Conservation (phyloP, 2,797 vertebrate species). For the Labroides dimidiatus region DNA sequence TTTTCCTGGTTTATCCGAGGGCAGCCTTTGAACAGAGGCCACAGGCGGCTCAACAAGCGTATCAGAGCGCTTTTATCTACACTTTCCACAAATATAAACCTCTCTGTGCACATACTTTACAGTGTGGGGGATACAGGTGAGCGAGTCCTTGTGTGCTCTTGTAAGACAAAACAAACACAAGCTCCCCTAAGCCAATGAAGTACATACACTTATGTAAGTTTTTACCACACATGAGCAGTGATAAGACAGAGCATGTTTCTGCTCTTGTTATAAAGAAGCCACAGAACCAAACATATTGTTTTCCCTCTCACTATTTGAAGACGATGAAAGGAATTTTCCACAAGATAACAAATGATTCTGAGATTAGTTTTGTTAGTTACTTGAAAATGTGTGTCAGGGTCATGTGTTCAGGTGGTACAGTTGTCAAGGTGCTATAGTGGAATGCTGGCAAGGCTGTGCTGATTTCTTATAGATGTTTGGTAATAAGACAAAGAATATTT, state of each 20-base stretch:
- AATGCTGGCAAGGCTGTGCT: too few species aligned
- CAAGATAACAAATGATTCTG: too few species aligned
- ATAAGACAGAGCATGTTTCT: constrained; percentile 39
- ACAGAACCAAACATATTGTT: not conserved
- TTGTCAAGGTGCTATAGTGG: too few species aligned
- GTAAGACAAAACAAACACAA: constrained; percentile 69
- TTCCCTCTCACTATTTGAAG: too few species aligned
- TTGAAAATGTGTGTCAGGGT: too few species aligned
- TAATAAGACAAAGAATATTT: too few species aligned
- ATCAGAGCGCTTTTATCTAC: constrained; percentile 12
- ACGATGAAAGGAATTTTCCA: too few species aligned
- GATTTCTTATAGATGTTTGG: too few species aligned
- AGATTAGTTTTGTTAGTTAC: too few species aligned
- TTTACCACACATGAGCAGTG: constrained; percentile 20
- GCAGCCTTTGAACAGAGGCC: not conserved
- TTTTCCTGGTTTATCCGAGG: not conserved
- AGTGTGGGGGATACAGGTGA: constrained; percentile 50
- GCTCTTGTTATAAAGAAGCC: not conserved
- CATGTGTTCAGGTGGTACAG: too few species aligned
- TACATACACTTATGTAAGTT: constrained; percentile 72
- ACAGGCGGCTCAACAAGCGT: not conserved
- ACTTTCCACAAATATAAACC: constrained; percentile 31
- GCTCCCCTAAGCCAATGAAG: constrained; percentile 34
- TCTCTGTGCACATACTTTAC: constrained; percentile 6
- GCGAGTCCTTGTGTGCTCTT: constrained; percentile 47